Evolutionary conservation across 1,140 invertebrate species (phyloP).

Genomic region (Lordiphosa collinella): DNA sequence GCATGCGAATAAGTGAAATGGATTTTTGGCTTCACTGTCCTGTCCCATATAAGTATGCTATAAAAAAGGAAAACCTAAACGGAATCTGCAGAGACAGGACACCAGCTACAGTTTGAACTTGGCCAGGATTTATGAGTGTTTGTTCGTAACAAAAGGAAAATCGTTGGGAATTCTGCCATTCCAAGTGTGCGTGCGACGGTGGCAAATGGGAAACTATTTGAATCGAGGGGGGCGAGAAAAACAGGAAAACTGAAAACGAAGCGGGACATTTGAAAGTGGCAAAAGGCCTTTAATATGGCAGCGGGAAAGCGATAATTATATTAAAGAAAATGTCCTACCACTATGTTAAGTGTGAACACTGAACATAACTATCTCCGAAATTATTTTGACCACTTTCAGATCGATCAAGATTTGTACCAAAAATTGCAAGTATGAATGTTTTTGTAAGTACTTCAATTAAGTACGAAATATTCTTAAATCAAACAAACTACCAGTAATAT

Average conservation of each 20-base stretch:
- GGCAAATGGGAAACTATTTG: conserved; percentile 8
- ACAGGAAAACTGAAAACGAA: background rate
- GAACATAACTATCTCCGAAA: too few relatives aligned
- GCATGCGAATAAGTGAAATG: conserved; percentile 72
- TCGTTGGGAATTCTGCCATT: conserved; percentile 4
- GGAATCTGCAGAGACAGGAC: conserved; percentile 6
- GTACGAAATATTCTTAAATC: too few relatives aligned
- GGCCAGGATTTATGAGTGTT: conserved; percentile 52
- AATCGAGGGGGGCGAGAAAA: background rate
- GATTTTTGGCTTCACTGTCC: conserved; percentile 46
- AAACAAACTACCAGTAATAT: too few relatives aligned
- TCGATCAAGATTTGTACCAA: too few relatives aligned
- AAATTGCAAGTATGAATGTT: too few relatives aligned
- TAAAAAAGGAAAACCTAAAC: conserved; percentile 49
- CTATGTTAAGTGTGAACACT: too few relatives aligned
- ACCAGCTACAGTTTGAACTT: conserved; percentile 48
- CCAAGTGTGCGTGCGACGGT: background rate
- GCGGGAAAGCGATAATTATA: too few relatives aligned
- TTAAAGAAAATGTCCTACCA: too few relatives aligned
- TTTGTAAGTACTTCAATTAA: too few relatives aligned
- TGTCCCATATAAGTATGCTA: conserved; percentile 56
- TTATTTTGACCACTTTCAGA: too few relatives aligned
- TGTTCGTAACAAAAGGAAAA: conserved; percentile 50
- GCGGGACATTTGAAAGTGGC: too few relatives aligned
- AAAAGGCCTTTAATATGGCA: too few relatives aligned